Conservation (phyloP, 2,797 vertebrate species). For the Prunella strophiata region DNA sequence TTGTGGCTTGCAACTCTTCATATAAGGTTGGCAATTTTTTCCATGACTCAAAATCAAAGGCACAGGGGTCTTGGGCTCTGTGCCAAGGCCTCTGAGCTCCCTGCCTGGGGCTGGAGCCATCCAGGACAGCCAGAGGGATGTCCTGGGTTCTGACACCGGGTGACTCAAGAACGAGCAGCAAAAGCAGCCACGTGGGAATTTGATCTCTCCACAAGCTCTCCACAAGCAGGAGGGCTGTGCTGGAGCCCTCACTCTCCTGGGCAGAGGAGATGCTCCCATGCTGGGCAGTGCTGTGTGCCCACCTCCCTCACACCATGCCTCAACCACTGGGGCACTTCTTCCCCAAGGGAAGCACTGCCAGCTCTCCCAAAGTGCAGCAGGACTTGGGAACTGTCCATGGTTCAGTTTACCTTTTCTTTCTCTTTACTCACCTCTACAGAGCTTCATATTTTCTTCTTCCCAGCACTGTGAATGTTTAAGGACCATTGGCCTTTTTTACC, state of each 20-base stretch:
- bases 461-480: not conserved
- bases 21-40: no score
- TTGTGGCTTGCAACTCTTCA: no score
- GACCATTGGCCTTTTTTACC: not conserved
- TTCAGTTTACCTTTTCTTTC: not conserved
- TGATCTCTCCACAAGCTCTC: not conserved
- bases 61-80: no score
- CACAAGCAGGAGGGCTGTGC: accelerated
- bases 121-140: no score
- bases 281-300: accelerated
- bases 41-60: no score
- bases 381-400: not conserved
- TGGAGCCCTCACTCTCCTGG: accelerated
- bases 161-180: accelerated
- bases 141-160: no score
- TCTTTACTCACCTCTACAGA: accelerated
- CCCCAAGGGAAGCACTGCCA: not conserved
- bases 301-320: accelerated
- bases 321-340: accelerated
- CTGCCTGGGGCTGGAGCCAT: no score
- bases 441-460: not conserved
- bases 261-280: accelerated
- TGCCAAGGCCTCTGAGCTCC: no score
- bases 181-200: not conserved
- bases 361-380: not conserved